These are phyloP conservation scores for Brachionus asplanchnoidis DNA, from an alignment of 1,140 invertebrate genomes.

Conservation along the genomic window DNA sequence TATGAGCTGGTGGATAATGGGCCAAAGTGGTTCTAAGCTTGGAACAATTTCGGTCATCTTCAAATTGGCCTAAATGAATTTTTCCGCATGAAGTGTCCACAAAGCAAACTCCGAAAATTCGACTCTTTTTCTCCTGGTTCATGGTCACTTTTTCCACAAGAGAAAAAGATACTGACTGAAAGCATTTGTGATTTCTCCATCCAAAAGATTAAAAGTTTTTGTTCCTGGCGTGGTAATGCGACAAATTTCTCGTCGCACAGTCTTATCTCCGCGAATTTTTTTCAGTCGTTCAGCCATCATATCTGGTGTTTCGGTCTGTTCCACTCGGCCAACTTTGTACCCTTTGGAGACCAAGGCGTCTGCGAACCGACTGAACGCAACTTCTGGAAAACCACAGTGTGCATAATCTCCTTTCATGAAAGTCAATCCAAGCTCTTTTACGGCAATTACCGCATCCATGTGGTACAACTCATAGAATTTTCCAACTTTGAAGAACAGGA, in stretches of 20 bases:
- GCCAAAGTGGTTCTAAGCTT: conserved; percentile 79
- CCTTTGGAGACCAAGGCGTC: conserved; percentile 80
- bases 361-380: conserved; percentile 80
- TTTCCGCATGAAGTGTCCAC: conserved; percentile 87
- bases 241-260: conserved; percentile 85
- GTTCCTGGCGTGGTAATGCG: conserved; percentile 81
- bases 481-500: conserved; percentile 95
- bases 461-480: conserved; percentile 99
- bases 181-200: conserved; percentile 38
- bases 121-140: conserved; percentile 21
- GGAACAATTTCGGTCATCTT: conserved; percentile 82
- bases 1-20: conserved; percentile 79
- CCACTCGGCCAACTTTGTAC: conserved; percentile 89
- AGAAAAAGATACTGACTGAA: conserved; percentile 16
- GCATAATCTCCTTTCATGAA: conserved; percentile 94
- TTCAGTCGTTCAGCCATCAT: conserved; percentile 67
- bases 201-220: conserved; percentile 36
- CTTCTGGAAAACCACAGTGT: conserved; percentile 93
- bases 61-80: conserved; percentile 83
- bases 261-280: conserved; percentile 66
- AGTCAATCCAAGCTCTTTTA: conserved; percentile 79
- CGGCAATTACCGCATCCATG: conserved; percentile 91
- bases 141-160: background rate
- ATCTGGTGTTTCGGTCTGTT: conserved; percentile 95
- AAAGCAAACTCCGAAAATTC: conserved; percentile 76